phyloP scores from a whole-genome alignment of 1,140 invertebrate species.

The Neodiprion lecontei region DNA sequence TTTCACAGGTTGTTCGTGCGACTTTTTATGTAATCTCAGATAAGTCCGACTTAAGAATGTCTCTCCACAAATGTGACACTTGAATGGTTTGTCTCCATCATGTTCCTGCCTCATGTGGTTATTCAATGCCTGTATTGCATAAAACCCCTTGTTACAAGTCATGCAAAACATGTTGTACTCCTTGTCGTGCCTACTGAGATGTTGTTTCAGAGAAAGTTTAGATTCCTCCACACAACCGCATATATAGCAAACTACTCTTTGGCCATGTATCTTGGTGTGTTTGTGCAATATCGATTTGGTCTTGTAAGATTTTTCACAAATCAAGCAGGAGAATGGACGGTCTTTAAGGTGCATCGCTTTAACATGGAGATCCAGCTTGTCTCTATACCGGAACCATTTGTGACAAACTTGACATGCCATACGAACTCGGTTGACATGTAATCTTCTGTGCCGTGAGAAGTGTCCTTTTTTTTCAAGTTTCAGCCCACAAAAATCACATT shows the following conservation, averaged over 20 bases:
- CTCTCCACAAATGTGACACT: slow-evolving; percentile 60
- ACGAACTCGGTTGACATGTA: slow-evolving; percentile 64
- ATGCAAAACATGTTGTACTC: not conserved
- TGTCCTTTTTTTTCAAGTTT: slow-evolving; percentile 65
- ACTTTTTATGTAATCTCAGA: slow-evolving; percentile 64
- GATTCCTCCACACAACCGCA: not conserved
- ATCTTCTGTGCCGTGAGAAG: slow-evolving; percentile 66
- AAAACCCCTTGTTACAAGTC: not conserved
- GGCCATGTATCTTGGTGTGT: slow-evolving; percentile 65
- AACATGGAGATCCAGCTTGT: slow-evolving; percentile 63
- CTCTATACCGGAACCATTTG: slow-evolving; percentile 65
- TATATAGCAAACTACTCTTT: not conserved
- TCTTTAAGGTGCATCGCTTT: slow-evolving; percentile 63
- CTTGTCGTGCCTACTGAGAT: not conserved
- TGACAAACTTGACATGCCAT: slow-evolving; percentile 69
- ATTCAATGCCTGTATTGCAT: not conserved
- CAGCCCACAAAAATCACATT: slow-evolving; percentile 67
- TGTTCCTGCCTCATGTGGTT: not conserved
- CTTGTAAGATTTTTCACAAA: slow-evolving; percentile 68
- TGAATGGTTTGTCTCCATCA: slow-evolving; percentile 42
- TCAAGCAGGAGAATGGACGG: slow-evolving; percentile 64
- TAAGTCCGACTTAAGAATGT: slow-evolving; percentile 70
- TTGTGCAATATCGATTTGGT: slow-evolving; percentile 67
- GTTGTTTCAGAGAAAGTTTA: not conserved
- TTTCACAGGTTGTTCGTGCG: not conserved